Percentiles rank a stretch among this genome's conserved stretches.
Conservation (phyloP, 2,888 invertebrate species). For the Isoperla grammatica region DNA sequence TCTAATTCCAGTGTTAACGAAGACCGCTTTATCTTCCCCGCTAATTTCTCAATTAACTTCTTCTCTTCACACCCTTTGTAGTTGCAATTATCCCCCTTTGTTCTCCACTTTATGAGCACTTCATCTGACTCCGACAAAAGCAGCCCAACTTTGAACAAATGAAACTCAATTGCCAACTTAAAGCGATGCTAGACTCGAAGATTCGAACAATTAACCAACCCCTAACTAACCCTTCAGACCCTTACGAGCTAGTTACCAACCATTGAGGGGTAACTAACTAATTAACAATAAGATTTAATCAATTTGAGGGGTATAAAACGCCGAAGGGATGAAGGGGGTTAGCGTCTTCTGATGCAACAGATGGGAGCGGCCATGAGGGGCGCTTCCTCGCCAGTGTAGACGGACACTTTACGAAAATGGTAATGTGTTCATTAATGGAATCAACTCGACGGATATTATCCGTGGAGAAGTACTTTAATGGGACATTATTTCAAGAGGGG, state of each 20-base stretch:
- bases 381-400: background rate
- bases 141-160: no score
- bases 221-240: slow-evolving; percentile 26
- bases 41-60: slow-evolving; percentile 6
- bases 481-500: no score
- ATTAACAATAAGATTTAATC: slow-evolving; percentile 29
- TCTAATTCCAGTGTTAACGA: no score
- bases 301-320: slow-evolving; percentile 20
- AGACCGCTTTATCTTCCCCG: no score
- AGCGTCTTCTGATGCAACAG: slow-evolving; percentile 15
- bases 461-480: no score
- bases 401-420: no score
- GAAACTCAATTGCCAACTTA: slow-evolving; percentile 13
- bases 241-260: slow-evolving; percentile 9
- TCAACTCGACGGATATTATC: no score
- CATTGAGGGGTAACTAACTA: slow-evolving; percentile 22
- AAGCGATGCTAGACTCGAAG: background rate
- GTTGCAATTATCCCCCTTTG: slow-evolving; percentile 7
- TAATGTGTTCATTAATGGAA: no score
- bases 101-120: slow-evolving; percentile 2
- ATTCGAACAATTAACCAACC: slow-evolving; percentile 23
- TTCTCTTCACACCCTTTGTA: slow-evolving; percentile 17
- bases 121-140: background rate
- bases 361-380: slow-evolving; percentile 2
- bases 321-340: slow-evolving; percentile 3